These are phyloP conservation scores for Apodemus agrarius DNA, from an alignment of 2,797 vertebrate genomes.

Conservation along the genomic window DNA sequence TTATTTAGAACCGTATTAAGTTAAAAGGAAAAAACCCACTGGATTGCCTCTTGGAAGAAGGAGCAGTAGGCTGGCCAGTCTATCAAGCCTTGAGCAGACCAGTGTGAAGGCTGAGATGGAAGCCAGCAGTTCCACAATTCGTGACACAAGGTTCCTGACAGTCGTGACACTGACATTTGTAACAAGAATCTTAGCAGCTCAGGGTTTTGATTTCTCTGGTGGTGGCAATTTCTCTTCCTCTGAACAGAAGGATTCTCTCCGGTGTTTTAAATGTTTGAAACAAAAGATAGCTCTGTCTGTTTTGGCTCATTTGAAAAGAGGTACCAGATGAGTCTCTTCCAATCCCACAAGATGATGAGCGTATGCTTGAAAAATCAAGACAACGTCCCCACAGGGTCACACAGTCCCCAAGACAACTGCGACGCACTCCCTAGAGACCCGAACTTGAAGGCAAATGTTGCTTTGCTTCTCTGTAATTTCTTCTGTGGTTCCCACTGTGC, in stretches of 20 bases:
- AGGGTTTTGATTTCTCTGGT: not conserved
- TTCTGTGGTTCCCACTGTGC: not conserved
- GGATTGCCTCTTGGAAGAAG: not conserved
- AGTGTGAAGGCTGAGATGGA: not conserved
- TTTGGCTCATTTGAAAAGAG: not conserved
- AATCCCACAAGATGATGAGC: not conserved
- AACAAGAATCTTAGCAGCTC: not conserved
- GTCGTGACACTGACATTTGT: not conserved
- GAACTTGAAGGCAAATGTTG: not conserved
- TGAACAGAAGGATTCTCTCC: not conserved
- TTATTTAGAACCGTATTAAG: not conserved
- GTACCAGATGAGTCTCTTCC: not conserved
- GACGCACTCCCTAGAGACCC: not conserved
- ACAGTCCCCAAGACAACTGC: not conserved
- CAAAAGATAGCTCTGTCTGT: not conserved
- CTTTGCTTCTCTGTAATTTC: not conserved
- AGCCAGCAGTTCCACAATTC: not conserved
- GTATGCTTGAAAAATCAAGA: slow-evolving; percentile 20
- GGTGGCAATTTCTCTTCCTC: not conserved
- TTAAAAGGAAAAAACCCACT: not conserved
- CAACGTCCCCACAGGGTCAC: not conserved
- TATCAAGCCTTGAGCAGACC: not conserved
- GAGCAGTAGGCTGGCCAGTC: not conserved
- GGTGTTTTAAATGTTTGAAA: slow-evolving; percentile 18
- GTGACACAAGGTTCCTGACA: no score